Percentiles rank a stretch among this genome's conserved stretches.
Evolutionary conservation across 2,797 vertebrate species (phyloP).

Genomic region (Merluccius polli): DNA sequence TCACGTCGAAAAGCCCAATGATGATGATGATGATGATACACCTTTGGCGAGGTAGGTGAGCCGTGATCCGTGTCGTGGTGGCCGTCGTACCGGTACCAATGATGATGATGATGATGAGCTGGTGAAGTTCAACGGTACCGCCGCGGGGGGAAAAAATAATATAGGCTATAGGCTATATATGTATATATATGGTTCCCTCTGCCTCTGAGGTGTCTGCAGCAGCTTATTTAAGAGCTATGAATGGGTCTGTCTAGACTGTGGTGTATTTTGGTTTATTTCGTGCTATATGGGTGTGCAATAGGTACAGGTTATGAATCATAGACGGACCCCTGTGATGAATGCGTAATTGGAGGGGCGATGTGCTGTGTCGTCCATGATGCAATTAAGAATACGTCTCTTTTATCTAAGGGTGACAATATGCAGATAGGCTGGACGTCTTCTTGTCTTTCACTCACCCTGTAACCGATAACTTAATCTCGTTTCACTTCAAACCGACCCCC

Average conservation of each 20-base stretch:
- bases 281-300: not conserved
- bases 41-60: slow-evolving; percentile 47
- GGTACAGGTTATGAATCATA: not conserved
- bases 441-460: not conserved
- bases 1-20: slow-evolving; percentile 20
- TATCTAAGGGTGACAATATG: not conserved
- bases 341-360: not conserved
- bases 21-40: slow-evolving; percentile 28
- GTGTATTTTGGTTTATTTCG: not conserved
- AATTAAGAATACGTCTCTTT: not conserved
- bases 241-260: not conserved
- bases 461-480: not conserved
- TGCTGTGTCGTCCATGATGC: not conserved
- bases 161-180: slow-evolving; percentile 19
- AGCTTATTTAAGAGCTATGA: not conserved
- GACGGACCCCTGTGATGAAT: not conserved
- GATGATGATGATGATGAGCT: slow-evolving; percentile 25
- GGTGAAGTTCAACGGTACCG: slow-evolving; percentile 51
- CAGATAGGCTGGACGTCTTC: not conserved
- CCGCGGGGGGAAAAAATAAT: slow-evolving; percentile 36
- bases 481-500: not conserved
- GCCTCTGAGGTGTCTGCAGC: not conserved
- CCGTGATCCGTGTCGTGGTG: not conserved
- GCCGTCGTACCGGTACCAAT: slow-evolving; percentile 1
- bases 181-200: not conserved